Evolutionary conservation across 2,797 vertebrate genomes (phyloP), one percentile per base, ranked within the genome.

Genomic region (Ciconia nigra): DNA sequence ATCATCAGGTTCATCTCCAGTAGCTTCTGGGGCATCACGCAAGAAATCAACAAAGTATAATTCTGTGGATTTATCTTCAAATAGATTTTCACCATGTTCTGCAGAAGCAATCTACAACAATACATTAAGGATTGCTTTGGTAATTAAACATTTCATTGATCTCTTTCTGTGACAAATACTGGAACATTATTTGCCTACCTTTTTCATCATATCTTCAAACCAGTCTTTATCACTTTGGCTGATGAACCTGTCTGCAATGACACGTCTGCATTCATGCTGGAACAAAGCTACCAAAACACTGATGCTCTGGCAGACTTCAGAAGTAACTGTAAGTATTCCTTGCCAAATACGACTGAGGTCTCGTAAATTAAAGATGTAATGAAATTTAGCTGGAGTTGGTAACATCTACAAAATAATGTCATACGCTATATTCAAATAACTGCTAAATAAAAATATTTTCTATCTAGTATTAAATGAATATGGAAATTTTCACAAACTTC

Each of bases 331-430:
- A 67, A 99, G 98, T 57, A 99, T 97, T 28, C 99, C 98, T 97
- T 99, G 99, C 99, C 98, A 99, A 97, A 99, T 98, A 29, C 98
- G 98, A 95, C 98, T 99, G 83, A 99, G 97, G 96, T 99, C 99
- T 92, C 98, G 98, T 93, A 99, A 98, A 96, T 99, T 99, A 95
- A 99, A 99, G 92, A 99, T 96, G 96, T 99, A 99, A 97, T 99
- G 98, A 94, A 99, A 99, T 97, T 99, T 99, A 18, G 99, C 98
- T 37, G 99, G 99, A 70, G 99, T 99, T 17, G 99, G 99, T 82
- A 99, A 93, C 99, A 99, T 99, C 99, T 99, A 96, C 44, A 96
- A 97, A 96, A 96, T 13, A 96, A 96, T 19, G 18, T 37, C 54
- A 63, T 20, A 13, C 86, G 12, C 3, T 58, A 58, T 28, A 71